These are phyloP conservation scores for Propithecus perrieri DNA, from an alignment of 2,797 vertebrate genomes.

Conservation along the genomic window DNA sequence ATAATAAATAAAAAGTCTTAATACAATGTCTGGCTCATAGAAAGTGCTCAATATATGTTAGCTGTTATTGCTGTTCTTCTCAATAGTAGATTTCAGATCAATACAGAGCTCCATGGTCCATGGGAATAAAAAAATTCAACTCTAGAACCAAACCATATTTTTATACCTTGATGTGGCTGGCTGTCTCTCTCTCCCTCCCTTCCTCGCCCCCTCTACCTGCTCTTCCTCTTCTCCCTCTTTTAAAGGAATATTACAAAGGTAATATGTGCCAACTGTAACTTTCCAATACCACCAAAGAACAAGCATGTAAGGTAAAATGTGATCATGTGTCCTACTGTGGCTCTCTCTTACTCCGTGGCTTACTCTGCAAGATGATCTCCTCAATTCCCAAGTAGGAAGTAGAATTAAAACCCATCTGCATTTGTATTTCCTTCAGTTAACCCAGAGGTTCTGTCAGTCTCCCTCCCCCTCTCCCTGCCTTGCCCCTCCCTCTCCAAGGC, in stretches of 20 bases:
- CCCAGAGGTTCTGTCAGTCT: background rate
- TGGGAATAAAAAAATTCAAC: background rate
- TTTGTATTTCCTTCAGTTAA: background rate
- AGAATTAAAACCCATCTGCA: background rate
- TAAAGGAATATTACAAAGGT: background rate
- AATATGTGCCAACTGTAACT: background rate
- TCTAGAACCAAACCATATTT: background rate
- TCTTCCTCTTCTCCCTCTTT: background rate
- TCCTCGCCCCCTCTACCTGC: background rate
- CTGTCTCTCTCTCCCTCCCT: background rate
- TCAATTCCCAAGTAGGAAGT: background rate
- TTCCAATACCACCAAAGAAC: background rate
- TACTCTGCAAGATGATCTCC: background rate
- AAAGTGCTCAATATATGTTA: background rate
- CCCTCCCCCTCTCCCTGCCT: rapidly evolving
- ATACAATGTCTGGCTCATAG: background rate
- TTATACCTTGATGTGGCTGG: background rate
- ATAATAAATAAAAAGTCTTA: background rate
- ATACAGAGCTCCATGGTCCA: background rate
- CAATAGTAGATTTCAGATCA: background rate
- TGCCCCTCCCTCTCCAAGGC: background rate
- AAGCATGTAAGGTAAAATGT: background rate
- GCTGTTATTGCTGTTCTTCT: conserved; percentile 9
- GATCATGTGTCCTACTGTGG: background rate
- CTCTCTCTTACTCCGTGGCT: background rate